Evolutionary conservation across 2,113 vertebrate genomes (phyloP), one percentile per base, ranked within the genome.

Genomic region (Paradoxurus hermaphroditus): DNA sequence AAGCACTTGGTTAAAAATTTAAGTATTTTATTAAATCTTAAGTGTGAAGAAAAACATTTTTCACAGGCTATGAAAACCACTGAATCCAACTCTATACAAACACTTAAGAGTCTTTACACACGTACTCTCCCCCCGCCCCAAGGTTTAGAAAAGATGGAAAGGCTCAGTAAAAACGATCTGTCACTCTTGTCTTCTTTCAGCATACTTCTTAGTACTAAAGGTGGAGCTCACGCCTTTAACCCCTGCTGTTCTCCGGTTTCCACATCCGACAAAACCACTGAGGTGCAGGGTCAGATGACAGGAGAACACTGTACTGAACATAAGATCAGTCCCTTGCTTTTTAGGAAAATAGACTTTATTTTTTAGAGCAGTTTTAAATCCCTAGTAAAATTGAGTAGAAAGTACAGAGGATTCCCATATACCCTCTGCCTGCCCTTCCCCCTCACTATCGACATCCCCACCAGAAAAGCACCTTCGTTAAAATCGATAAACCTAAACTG

Each of bases 11-110:
- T 88, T 91, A 86, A 95, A 77, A 90, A n/a, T 63, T 73, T 85
- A 89, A 96, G 67, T 72, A 79, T 89, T 79, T 95, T 62, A 97
- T 82, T 94, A 94, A 93, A 89, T 95, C 87, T 90, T 85, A 91
- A 95, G 49, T 65, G 23, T 83, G 51, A 95, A 89, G 67, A 83
- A 83, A 90, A 93, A 70, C 3, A 62, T 72, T 93, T 68, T 93
- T 82, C 36, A 41, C 8, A 90, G 41, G 19, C 82, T 81, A 85
- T 49, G 44, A 95, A 96, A 84, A 90, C 67, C 62, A 90, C 21
- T 44, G 94, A 96, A 86, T 90, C 65, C 36, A 93, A 88, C 36
- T 86, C 84, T 87, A 49, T 21, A 72, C 44, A 59, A 92, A 78
- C 79, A 90, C 67, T 97, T 68, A 36, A 36, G 79, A 92, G 79